Conservation (phyloP, 1,140 invertebrate genomes). For the Plodia interpunctella region DNA sequence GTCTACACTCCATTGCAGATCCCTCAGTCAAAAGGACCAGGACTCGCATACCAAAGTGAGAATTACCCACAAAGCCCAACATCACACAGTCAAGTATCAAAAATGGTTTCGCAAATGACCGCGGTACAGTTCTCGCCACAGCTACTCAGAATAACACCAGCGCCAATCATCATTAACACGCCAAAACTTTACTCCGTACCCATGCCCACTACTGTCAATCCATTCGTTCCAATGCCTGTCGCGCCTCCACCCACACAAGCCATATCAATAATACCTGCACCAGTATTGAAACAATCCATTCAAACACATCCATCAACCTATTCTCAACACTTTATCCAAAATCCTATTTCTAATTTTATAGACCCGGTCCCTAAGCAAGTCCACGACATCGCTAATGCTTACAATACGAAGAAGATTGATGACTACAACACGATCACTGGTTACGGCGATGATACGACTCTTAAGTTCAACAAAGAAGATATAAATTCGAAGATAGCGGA, state of each 20-base stretch:
- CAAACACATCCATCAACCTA: conserved; percentile 36
- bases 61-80: conserved; percentile 33
- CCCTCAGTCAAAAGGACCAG: conserved; percentile 50
- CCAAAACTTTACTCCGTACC: conserved; percentile 66
- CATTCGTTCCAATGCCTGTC: conserved; percentile 65
- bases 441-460: conserved; percentile 60
- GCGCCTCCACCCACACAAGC: conserved; percentile 58
- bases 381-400: conserved; percentile 54
- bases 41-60: conserved; percentile 65
- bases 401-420: conserved; percentile 69
- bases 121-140: conserved; percentile 44
- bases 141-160: conserved; percentile 54
- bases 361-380: conserved; percentile 65
- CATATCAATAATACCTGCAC: conserved; percentile 59
- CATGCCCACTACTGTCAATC: conserved; percentile 76
- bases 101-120: conserved; percentile 69
- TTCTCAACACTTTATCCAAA: conserved; percentile 47
- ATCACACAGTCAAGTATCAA: conserved; percentile 60
- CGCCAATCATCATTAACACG: conserved; percentile 47
- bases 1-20: conserved; percentile 49
- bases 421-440: conserved; percentile 69
- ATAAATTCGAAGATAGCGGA: conserved; percentile 72
- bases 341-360: conserved; percentile 72
- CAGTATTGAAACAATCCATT: conserved; percentile 45
- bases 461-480: conserved; percentile 67